A percentile compares a stretch with the other conserved stretches of the same genome.
These are phyloP conservation scores for Australoheros facetus DNA, from an alignment of 2,797 vertebrate genomes.

Conservation along the genomic window DNA sequence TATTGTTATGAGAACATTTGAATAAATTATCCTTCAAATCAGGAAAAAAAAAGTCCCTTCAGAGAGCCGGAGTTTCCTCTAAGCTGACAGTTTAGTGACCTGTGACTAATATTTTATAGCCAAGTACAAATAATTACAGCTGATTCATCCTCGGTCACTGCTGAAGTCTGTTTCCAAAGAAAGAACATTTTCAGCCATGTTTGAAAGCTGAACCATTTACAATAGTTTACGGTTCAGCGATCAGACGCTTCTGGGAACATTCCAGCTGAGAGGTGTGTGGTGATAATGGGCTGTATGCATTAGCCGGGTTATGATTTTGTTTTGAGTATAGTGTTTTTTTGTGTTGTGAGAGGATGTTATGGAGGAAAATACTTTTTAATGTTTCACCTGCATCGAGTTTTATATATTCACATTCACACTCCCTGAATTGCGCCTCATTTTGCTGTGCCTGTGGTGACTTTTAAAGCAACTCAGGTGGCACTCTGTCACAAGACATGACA, in stretches of 20 bases:
- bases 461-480: not conserved
- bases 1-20: not conserved
- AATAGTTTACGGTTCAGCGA: slow-evolving; percentile 37
- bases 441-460: not conserved
- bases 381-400: slow-evolving; percentile 46
- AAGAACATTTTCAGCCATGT: slow-evolving; percentile 22
- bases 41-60: not conserved
- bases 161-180: slow-evolving; percentile 10
- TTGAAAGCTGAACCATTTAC: slow-evolving; percentile 31
- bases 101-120: slow-evolving; percentile 38
- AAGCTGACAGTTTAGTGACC: slow-evolving; percentile 47
- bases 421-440: not conserved
- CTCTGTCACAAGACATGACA: not conserved
- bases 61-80: slow-evolving; percentile 5
- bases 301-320: slow-evolving; percentile 51
- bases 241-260: slow-evolving; percentile 18
- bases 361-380: slow-evolving; percentile 29
- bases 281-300: slow-evolving; percentile 57
- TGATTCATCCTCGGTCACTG: slow-evolving; percentile 19
- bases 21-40: not conserved
- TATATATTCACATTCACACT: slow-evolving; percentile 23
- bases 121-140: slow-evolving; percentile 34
- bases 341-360: slow-evolving; percentile 31
- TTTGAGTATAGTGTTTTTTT: slow-evolving; percentile 33
- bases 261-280: slow-evolving; percentile 35